These are phyloP conservation scores for Rhinogobius similis DNA, from an alignment of 2,113 vertebrate species.

Conservation along the genomic window DNA sequence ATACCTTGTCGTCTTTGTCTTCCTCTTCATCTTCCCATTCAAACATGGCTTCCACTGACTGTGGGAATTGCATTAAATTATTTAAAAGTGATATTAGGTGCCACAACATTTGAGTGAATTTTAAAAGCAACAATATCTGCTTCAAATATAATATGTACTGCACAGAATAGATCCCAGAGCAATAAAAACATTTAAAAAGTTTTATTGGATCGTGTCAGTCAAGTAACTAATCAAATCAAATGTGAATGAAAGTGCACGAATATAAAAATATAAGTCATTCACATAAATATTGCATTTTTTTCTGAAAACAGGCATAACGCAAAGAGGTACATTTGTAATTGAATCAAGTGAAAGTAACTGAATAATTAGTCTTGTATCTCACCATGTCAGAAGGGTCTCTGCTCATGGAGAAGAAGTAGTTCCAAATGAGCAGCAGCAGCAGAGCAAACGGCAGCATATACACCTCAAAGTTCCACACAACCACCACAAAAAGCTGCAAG, in stretches of 20 bases:
- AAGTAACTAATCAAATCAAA: too few relatives aligned
- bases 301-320: too few relatives aligned
- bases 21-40: slow-evolving; percentile 70
- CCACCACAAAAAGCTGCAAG: slow-evolving; percentile 87
- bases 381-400: slow-evolving; percentile 83
- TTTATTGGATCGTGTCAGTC: too few relatives aligned
- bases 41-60: slow-evolving; percentile 64
- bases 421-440: slow-evolving; percentile 87
- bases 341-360: too few relatives aligned
- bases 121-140: not conserved
- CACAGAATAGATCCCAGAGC: too few relatives aligned
- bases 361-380: slow-evolving; percentile 67
- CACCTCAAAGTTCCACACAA: slow-evolving; percentile 95
- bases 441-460: slow-evolving; percentile 90
- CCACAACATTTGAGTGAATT: not conserved
- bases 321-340: too few relatives aligned
- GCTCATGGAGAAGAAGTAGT: slow-evolving; percentile 84
- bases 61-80: not conserved
- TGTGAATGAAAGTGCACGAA: too few relatives aligned
- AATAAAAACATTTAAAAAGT: too few relatives aligned
- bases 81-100: not conserved
- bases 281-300: too few relatives aligned
- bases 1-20: slow-evolving; percentile 67
- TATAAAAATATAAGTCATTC: too few relatives aligned
- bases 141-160: not conserved